Base-by-base conservation (phyloP, 2,797 vertebrate species). In the Acridotheres tristis region DNA sequence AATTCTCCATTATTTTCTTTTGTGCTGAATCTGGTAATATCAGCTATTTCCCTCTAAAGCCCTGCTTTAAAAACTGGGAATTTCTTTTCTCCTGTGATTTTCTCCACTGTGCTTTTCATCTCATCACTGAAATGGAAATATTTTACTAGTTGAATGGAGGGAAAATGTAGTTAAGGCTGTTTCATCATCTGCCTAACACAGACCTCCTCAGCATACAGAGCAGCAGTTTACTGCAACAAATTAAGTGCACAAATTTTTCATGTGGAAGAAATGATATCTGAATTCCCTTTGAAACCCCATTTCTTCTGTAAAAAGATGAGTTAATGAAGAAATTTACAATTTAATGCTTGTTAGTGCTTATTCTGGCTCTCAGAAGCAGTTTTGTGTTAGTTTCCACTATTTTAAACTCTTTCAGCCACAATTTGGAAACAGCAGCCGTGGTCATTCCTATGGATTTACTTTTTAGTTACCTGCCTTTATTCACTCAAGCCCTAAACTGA, bases 231-330 rank as follows among this genome's bases (percentile, higher is more conserved):
- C 68, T 90, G 84, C 67, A 79, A 85, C 51, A 89, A 85, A 95
- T 92, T 87, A 87, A 76, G 50, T 83, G 93, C 47, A 61, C 61
- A 74, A 57, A 89, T 89, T 77, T 89, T 91, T 96, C 85, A 89
- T 74, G 65, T 83, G 65, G 69, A 95, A 77, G 66, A 91, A 94
- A 68, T 87, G 3, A 80, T 91, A 93, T 71, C 79, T 88, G 65
- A 96, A 87, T 71, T 94, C 65, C 82, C 75, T 63, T 61, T 80
- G 89, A 85, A 85, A 89, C 47, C 5, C 5, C 58, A 40, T 88
- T 91, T 94, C 65, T 85, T 91, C 88, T 63, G 18, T 71, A 89
- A 68, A 36, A 69, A 71, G 75, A 80, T 36, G 74, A 93, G 36
- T 83, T 92, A 94, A 94, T 91, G 65, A 94, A 74, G 72, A 93